Base-by-base conservation (phyloP, 2,113 vertebrate genomes). In the Daboia siamensis region DNA sequence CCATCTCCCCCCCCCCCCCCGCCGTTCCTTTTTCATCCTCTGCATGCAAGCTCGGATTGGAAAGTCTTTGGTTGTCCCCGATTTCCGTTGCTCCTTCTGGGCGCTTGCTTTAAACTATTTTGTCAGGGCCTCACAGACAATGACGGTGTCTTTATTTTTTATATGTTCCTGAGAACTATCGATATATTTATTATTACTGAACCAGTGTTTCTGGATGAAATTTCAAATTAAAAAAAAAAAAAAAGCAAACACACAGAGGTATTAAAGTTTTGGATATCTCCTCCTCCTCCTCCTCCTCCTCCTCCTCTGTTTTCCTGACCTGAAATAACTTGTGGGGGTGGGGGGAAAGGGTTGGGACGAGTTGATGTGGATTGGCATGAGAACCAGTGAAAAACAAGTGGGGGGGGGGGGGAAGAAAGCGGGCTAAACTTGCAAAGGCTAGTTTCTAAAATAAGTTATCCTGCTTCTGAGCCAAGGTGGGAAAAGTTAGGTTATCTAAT, bases 171-270 rank as follows among this genome's bases (percentile, higher is more conserved):
- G 98, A 99, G 98, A 98, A 99, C 96, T 99, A 98, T 99, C 97
- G 97, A 98, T 98, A 99, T 99, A 99, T 99, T 99, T 99, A 99
- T 99, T 99, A 99, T 99, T 99, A 99, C 98, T 97, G 97, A 97
- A 97, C 98, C 98, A 98, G 98, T 98, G 97, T 98, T 98, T 97
- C 98, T 99, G 98, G 98, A 98, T 97, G 97, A 98, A 94, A 98
- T 99, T 99, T 99, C 98, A 99, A 97, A 99, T 99, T 99, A 99
- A 99, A 99, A 96, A 84, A 93, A n/a, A n/a, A n/a, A n/a, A n/a
- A 86, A 86, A 20, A 85, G 23, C 56, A 57, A 57, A 85, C 48
- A 24, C 7, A 29, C 15, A 23, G 93, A 59, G 69, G 95, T 29
- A 95, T 95, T 59, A 95, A 96, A 96, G 80, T 90, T 95, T 93